Base-by-base conservation (phyloP, 2,797 vertebrate genomes). In the Pseudomugil gertrudae region DNA sequence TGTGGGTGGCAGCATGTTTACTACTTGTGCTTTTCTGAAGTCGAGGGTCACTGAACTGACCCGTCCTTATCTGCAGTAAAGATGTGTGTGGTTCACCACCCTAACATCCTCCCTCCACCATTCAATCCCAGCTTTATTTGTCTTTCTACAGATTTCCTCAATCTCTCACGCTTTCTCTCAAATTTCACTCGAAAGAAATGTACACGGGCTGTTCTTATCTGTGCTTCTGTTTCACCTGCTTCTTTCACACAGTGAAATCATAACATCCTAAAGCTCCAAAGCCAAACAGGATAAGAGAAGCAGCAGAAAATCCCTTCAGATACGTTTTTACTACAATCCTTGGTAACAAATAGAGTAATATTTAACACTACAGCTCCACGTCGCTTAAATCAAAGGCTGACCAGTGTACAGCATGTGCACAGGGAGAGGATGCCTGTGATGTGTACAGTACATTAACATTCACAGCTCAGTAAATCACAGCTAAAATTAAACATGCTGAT, bases 51-150 rank as follows among this genome's bases (percentile, higher is more conserved):
- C 32, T 50, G 29, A 30, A 57, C 15, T 13, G 0, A 66, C 30
- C 56, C 57, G 70, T 70, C 54, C 59, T 72, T 67, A 72, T 78
- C 54, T 43, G 66, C 40, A 70, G 47, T 51, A 53, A 64, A 69
- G 66, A 8, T 57, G 24, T 29, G 24, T 55, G 23, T 40, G 51
- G 47, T 61, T 15, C 29, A 40, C 73, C 83, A 35, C 54, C 76
- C 74, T 73, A 69, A 59, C 62, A 50, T 57, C 29, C 36, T 59
- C 64, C 24, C 47, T 78, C 50, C 55, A 30, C 54, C 68, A 84
- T 79, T 62, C 75, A 53, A 76, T 60, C 56, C 15, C 47, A 4
- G 14, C 55, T 54, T 26, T 65, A 60, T 79, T 63, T 79, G 58
- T 54, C 50, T 65, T 69, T 61, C 45, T 32, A 45, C 33, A 5